Evolutionary conservation across 2,888 invertebrate genomes (phyloP).

Genomic region (Trisateles emortualis): DNA sequence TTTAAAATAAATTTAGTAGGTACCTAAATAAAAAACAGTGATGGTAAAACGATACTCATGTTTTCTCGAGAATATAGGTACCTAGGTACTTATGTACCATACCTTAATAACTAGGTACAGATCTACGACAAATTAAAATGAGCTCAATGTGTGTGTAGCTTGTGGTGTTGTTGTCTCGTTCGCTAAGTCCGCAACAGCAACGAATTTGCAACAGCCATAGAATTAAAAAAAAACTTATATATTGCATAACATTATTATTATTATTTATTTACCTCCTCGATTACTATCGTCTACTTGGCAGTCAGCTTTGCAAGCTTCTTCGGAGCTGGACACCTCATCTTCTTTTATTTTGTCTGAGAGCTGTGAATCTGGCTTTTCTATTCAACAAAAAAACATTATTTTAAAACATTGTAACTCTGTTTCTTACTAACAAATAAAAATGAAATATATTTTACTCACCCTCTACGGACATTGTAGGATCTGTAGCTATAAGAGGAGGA

Average conservation of each 20-base stretch:
- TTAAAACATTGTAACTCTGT: conserved; percentile 1
- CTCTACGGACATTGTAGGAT: conserved; percentile 54
- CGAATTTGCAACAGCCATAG: neutral
- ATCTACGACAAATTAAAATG: no score
- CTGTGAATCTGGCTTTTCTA: conserved; percentile 72
- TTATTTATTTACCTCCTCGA: conserved; percentile 46
- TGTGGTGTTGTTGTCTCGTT: no score
- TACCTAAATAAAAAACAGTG: no score
- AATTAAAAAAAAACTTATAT: no score
- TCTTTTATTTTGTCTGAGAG: conserved; percentile 85
- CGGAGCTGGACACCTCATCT: conserved; percentile 92
- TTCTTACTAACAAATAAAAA: neutral
- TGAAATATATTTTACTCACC: conserved; percentile 56
- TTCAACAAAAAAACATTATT: conserved; percentile 11
- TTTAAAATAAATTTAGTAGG: no score
- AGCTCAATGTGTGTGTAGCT: no score
- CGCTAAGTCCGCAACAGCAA: neutral
- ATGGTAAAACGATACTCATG: no score
- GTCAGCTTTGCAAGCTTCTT: conserved; percentile 85
- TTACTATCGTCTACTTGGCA: conserved; percentile 36
- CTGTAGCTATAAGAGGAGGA: conserved; percentile 69
- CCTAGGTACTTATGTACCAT: neutral
- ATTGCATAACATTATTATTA: neutral
- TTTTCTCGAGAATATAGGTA: no score
- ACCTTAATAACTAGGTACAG: no score